phyloP scores from a whole-genome alignment of 2,888 invertebrate genomes.

The Therioaphis trifolii region DNA sequence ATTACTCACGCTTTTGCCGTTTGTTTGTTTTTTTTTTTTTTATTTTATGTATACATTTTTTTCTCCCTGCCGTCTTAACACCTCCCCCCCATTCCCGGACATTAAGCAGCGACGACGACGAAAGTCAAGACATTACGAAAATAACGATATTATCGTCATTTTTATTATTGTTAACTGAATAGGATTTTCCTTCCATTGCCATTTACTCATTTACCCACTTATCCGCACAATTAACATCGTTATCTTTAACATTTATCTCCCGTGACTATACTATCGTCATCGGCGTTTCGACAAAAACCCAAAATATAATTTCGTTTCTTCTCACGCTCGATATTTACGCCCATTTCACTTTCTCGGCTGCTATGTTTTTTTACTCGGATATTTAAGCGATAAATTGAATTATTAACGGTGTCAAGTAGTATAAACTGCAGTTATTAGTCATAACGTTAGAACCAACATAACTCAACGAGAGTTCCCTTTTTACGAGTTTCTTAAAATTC shows the following conservation, averaged over 20 bases:
- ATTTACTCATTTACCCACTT: not conserved
- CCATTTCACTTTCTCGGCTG: not conserved
- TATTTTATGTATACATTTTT: too few relatives aligned
- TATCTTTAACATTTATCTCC: not conserved
- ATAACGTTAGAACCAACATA: too few relatives aligned
- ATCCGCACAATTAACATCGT: constrained; percentile 21
- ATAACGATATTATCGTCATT: not conserved
- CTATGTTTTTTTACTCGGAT: too few relatives aligned
- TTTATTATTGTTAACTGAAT: not conserved
- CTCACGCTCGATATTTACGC: not conserved
- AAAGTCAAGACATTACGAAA: not conserved
- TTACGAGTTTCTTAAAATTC: too few relatives aligned
- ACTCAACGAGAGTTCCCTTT: too few relatives aligned
- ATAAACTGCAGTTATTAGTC: too few relatives aligned
- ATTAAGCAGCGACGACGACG: too few relatives aligned
- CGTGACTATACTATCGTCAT: not conserved
- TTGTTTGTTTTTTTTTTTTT: not conserved
- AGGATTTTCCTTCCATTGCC: not conserved
- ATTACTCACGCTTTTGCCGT: constrained; percentile 37
- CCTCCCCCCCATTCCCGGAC: too few relatives aligned
- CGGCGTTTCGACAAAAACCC: not conserved
- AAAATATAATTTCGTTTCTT: not conserved
- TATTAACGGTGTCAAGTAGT: too few relatives aligned
- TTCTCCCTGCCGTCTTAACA: not conserved
- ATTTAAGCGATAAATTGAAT: too few relatives aligned